Percentiles rank a stretch among this genome's conserved stretches.
phyloP scores from a whole-genome alignment of 2,797 vertebrate species.

The Gymnothorax javanicus region DNA sequence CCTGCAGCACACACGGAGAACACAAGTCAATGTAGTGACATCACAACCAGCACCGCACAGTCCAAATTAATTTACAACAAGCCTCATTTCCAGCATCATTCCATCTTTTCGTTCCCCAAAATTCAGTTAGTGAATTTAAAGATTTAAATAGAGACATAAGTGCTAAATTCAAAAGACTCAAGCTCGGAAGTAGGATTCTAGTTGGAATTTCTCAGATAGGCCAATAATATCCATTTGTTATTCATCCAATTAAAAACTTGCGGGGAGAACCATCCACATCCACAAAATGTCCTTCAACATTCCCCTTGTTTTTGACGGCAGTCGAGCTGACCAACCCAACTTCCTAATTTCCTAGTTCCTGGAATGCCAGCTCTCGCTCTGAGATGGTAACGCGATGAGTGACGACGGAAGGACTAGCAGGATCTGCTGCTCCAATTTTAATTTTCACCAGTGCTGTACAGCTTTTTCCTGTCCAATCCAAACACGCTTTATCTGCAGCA shows the following conservation, averaged over 20 bases:
- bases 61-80: not conserved
- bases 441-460: not conserved
- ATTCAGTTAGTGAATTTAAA: not conserved
- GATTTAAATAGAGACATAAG: not conserved
- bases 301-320: not conserved
- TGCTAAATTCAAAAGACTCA: not conserved
- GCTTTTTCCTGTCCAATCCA: not conserved
- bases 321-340: not conserved
- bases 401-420: not conserved
- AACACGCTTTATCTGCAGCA: not conserved
- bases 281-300: not conserved
- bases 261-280: not conserved
- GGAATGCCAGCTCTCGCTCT: not conserved
- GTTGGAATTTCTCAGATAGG: not conserved
- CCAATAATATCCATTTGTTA: not conserved
- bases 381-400: not conserved
- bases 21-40: not conserved
- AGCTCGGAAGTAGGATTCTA: not conserved
- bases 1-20: slow-evolving; percentile 64
- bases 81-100: not conserved
- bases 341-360: not conserved
- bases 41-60: not conserved
- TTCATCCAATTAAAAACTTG: not conserved
- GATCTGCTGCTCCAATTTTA: not conserved
- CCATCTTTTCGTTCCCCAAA: not conserved